Base-by-base conservation (phyloP, 2,797 vertebrate genomes). In the Cottoperca gobio region DNA sequence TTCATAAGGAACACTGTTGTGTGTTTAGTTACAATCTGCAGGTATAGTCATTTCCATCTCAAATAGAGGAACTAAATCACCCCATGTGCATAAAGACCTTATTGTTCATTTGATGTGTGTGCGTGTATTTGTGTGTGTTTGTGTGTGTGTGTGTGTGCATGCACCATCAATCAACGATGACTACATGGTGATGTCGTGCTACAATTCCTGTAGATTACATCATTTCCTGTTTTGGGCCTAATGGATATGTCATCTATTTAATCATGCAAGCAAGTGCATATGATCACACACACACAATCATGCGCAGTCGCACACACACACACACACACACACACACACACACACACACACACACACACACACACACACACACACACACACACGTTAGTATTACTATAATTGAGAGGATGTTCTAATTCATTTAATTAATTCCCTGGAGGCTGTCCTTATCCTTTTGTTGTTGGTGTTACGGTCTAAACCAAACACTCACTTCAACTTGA, bases 171-270 rank as follows among this genome's bases (percentile, higher is more conserved):
- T 88, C 83, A 75, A 78, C 70, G 55, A n/a, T 78, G 78, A 77
- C 69, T 77, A 68, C 79, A 86, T 23, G 74, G 67, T 91, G 87
- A 92, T 82, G 62, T 90, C 91, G 91, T 83, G 55, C 81, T 55
- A 55, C 64, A 62, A 14, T 90, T 91, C 79, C 86, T 78, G 79
- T 74, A 87, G 76, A 85, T 88, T 40, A 13, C 84, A 80, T 89
- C 83, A 90, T 88, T 90, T 91, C 83, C 88, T 89, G 70, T 83
- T 61, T 46, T 12, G 8, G 19, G 66, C 21, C 37, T 81, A 82
- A 88, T 89, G 82, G 73, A 79, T 53, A 60, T 62, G 55, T 35
- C 2, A 19, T 77, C 58, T 52, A 86, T 88, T 88, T 81, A 88
- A 88, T 88, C 79, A 89, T 79, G 68, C 65, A 52, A 31, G 40